These are phyloP conservation scores for Lymantria dispar DNA, from an alignment of 2,888 invertebrate species.

Conservation along the genomic window DNA sequence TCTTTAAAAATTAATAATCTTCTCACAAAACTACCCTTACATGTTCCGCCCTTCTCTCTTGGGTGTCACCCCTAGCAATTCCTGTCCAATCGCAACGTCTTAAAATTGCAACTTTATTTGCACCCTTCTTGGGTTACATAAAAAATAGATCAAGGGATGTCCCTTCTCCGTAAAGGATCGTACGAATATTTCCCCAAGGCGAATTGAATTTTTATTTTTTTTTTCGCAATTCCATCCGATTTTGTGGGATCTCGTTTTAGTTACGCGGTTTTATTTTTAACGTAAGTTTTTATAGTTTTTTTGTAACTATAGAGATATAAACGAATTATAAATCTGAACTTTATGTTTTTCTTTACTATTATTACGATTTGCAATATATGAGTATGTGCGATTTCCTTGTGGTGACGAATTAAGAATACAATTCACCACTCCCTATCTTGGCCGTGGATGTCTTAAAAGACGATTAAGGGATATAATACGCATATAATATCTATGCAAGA, in stretches of 20 bases:
- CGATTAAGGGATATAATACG: too few relatives aligned
- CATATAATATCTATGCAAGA: too few relatives aligned
- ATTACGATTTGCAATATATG: too few relatives aligned
- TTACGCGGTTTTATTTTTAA: conserved; percentile 16
- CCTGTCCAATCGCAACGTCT: conserved; percentile 55
- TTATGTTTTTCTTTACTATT: too few relatives aligned
- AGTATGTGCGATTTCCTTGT: too few relatives aligned
- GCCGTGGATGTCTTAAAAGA: too few relatives aligned
- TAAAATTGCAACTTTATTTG: conserved; percentile 59
- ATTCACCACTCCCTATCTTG: too few relatives aligned
- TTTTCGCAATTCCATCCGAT: conserved; percentile 30
- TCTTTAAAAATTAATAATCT: conserved; percentile 32
- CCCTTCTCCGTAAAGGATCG: conserved; percentile 40
- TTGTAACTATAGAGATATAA: conserved; percentile 14
- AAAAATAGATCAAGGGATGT: conserved; percentile 59
- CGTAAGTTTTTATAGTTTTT: conserved; percentile 10
- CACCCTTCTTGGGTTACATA: conserved; percentile 53
- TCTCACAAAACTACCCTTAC: conserved; percentile 25
- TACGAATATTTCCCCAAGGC: conserved; percentile 32
- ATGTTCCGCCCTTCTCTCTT: conserved; percentile 46
- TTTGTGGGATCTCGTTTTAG: conserved; percentile 31
- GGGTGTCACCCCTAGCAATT: conserved; percentile 54
- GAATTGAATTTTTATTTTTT: conserved; percentile 35
- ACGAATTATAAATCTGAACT: too few relatives aligned
- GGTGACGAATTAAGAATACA: too few relatives aligned